A percentile compares a stretch with the other conserved stretches of the same genome.
Evolutionary conservation across 2,888 invertebrate genomes (phyloP).

Genomic region (Acleris holmiana): DNA sequence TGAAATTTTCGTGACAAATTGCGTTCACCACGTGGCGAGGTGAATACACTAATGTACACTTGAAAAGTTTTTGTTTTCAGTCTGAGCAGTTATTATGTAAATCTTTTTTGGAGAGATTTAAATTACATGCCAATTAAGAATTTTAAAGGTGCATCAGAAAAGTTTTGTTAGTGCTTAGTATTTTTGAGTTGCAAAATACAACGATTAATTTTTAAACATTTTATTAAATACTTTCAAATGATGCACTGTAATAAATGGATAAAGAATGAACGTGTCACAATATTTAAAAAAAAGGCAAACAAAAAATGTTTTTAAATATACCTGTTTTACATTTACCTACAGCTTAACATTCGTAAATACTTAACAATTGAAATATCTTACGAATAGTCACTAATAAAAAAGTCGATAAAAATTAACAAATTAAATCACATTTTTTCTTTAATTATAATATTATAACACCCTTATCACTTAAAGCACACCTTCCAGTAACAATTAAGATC

Average conservation of each 20-base stretch:
- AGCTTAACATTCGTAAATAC: too few relatives aligned
- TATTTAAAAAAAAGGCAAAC: too few relatives aligned
- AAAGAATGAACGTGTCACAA: too few relatives aligned
- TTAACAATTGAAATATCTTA: background rate
- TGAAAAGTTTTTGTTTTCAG: slow-evolving; percentile 17
- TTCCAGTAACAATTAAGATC: slow-evolving; percentile 43
- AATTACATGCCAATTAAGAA: too few relatives aligned
- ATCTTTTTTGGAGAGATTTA: background rate
- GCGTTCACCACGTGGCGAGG: slow-evolving; percentile 41
- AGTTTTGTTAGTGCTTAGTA: background rate
- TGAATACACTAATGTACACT: slow-evolving; percentile 18
- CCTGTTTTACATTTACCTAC: too few relatives aligned
- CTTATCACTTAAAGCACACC: slow-evolving; percentile 47
- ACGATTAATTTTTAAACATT: too few relatives aligned
- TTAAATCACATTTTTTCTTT: background rate
- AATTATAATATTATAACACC: slow-evolving; percentile 20
- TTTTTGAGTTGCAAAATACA: too few relatives aligned
- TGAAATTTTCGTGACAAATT: slow-evolving; percentile 59
- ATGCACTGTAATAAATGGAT: too few relatives aligned
- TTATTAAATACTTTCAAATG: too few relatives aligned
- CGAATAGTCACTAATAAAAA: background rate
- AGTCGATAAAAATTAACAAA: background rate
- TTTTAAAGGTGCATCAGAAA: background rate
- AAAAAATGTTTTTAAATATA: too few relatives aligned
- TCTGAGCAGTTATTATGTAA: slow-evolving; percentile 32